These are phyloP conservation scores for Phrynosoma platyrhinos DNA, from an alignment of 2,113 vertebrate genomes.

Conservation along the genomic window DNA sequence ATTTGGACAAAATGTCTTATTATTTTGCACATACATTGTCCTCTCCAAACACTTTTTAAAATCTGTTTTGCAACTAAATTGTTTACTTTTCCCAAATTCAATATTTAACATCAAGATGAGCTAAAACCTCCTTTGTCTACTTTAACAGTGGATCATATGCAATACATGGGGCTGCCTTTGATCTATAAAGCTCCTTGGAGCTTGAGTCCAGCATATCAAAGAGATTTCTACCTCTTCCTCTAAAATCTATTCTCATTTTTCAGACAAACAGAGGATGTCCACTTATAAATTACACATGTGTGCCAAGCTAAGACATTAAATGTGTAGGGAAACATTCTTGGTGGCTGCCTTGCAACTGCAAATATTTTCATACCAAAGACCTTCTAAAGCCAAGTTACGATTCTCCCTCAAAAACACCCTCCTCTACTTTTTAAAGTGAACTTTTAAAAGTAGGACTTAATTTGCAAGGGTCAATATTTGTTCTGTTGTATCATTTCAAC, in stretches of 20 bases:
- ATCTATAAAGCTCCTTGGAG: conserved; percentile 3
- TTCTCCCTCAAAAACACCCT: neutral
- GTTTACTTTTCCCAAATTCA: neutral
- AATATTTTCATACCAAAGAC: neutral
- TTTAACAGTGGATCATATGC: neutral
- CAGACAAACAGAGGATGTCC: conserved; percentile 1
- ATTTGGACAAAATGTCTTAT: neutral
- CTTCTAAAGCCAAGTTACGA: neutral
- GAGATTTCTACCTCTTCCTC: conserved; percentile 1
- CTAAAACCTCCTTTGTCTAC: conserved; percentile 13
- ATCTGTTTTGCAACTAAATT: conserved; percentile 7
- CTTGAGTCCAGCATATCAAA: conserved; percentile 5
- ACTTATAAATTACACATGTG: conserved; percentile 8
- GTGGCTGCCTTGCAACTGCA: neutral
- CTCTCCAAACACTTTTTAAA: neutral
- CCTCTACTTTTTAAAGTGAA: neutral
- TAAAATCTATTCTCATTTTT: neutral
- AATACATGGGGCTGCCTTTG: neutral
- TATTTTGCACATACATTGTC: neutral
- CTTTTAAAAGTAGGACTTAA: neutral
- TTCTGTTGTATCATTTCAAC: neutral
- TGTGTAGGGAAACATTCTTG: neutral
- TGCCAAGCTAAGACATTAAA: conserved; percentile 11
- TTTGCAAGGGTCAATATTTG: neutral
- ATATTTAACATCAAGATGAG: neutral